phyloP scores from a whole-genome alignment of 2,113 vertebrate species.

The Chrysemys picta region DNA sequence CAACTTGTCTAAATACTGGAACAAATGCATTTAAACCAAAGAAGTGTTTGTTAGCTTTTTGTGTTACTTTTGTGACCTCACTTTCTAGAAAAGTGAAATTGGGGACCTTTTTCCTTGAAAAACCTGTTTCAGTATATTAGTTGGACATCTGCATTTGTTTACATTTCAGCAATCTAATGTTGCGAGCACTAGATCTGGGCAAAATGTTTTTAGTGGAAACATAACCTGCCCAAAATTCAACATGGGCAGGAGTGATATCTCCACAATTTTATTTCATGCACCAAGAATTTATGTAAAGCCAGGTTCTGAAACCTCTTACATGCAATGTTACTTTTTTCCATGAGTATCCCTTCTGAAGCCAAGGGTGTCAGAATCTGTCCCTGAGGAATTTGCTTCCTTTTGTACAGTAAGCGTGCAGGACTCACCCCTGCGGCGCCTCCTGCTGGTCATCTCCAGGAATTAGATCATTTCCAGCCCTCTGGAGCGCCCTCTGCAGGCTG shows the following conservation, averaged over 20 bases:
- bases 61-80: not conserved
- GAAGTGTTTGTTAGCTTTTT: not conserved
- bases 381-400: not conserved
- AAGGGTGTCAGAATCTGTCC: fast-evolving
- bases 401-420: not conserved
- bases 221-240: not conserved
- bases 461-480: too few relatives aligned
- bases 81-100: not conserved
- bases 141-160: not conserved
- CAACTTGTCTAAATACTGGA: conserved; percentile 42
- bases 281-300: not conserved
- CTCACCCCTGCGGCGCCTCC: too few relatives aligned
- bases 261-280: not conserved
- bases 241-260: not conserved
- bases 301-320: not conserved
- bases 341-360: not conserved
- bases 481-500: too few relatives aligned
- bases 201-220: not conserved
- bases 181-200: not conserved
- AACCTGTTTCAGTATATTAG: not conserved
- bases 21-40: conserved; percentile 39
- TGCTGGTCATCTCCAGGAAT: too few relatives aligned
- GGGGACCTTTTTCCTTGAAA: not conserved
- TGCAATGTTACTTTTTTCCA: not conserved
- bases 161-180: not conserved